Percentiles rank a stretch among this genome's conserved stretches.
phyloP scores from a whole-genome alignment of 2,797 vertebrate genomes.

The Acanthurus tractus region DNA sequence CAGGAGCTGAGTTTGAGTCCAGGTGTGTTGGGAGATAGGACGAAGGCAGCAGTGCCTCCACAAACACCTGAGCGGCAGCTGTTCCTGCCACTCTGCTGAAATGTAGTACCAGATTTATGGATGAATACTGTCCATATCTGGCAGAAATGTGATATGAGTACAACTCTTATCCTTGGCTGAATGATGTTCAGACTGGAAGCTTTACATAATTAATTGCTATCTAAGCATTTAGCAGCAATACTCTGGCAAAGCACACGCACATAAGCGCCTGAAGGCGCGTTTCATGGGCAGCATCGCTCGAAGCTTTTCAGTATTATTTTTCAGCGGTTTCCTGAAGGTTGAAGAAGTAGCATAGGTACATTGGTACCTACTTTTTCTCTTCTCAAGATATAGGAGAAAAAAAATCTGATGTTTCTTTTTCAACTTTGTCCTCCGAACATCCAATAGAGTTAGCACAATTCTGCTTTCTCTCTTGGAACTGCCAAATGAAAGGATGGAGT shows the following conservation, averaged over 20 bases:
- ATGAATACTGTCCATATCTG: constrained; percentile 27
- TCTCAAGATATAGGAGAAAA: constrained; percentile 26
- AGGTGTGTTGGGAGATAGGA: constrained; percentile 76
- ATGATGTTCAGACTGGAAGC: constrained; percentile 24
- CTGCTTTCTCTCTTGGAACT: constrained; percentile 54
- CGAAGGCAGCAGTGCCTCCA: constrained; percentile 21
- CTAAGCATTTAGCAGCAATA: constrained; percentile 40
- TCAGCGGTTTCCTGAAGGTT: background rate
- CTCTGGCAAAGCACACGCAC: constrained; percentile 24
- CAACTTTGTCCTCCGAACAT: constrained; percentile 70
- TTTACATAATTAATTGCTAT: constrained; percentile 68
- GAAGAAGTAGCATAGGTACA: constrained; percentile 8
- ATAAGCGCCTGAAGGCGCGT: constrained; percentile 36
- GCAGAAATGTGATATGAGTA: constrained; percentile 33
- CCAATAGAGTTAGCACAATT: constrained; percentile 60
- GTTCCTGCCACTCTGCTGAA: constrained; percentile 35
- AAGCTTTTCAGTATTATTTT: constrained; percentile 28
- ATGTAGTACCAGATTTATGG: constrained; percentile 41
- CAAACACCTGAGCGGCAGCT: constrained; percentile 30
- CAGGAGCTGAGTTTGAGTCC: constrained; percentile 51
- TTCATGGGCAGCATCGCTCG: constrained; percentile 21
- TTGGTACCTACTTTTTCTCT: background rate
- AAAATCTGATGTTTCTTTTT: constrained; percentile 46
- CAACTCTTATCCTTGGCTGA: constrained; percentile 42
- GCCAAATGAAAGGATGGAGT: constrained; percentile 73